These are phyloP conservation scores for Spialia ferax DNA, from an alignment of 2,888 invertebrate species.

Conservation along the genomic window DNA sequence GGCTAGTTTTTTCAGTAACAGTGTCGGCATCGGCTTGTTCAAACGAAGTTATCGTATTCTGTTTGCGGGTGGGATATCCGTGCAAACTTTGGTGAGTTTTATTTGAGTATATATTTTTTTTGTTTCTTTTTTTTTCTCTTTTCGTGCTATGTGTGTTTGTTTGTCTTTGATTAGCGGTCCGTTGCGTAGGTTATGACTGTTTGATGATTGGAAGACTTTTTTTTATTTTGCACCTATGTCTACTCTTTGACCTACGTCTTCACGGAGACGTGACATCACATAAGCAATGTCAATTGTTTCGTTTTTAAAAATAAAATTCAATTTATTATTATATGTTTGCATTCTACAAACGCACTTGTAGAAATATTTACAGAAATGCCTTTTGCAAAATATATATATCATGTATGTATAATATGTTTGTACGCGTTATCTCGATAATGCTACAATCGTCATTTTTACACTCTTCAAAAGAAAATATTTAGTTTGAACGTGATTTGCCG, in stretches of 20 bases:
- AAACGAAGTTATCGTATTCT: slow-evolving; percentile 73
- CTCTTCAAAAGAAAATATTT: slow-evolving; percentile 23
- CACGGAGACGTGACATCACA: slow-evolving; percentile 50
- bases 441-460: slow-evolving; percentile 9
- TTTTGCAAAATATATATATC: slow-evolving; percentile 5
- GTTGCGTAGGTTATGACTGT: slow-evolving; percentile 57
- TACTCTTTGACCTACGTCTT: slow-evolving; percentile 50
- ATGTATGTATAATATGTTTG: no score
- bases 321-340: slow-evolving; percentile 39
- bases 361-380: slow-evolving; percentile 23
- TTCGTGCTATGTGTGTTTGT: slow-evolving; percentile 46
- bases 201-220: slow-evolving; percentile 45
- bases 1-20: no score
- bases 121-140: slow-evolving; percentile 52
- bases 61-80: slow-evolving; percentile 76
- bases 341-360: slow-evolving; percentile 23
- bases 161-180: slow-evolving; percentile 69
- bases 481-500: slow-evolving; percentile 14
- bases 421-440: slow-evolving; percentile 3
- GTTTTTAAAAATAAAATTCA: slow-evolving; percentile 28
- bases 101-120: slow-evolving; percentile 52
- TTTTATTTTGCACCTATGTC: slow-evolving; percentile 26
- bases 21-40: slow-evolving; percentile 65
- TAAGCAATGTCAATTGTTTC: slow-evolving; percentile 2
- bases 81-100: slow-evolving; percentile 54